Evolutionary conservation across 2,888 invertebrate species (phyloP).

Genomic region (Coenonympha arcania): DNA sequence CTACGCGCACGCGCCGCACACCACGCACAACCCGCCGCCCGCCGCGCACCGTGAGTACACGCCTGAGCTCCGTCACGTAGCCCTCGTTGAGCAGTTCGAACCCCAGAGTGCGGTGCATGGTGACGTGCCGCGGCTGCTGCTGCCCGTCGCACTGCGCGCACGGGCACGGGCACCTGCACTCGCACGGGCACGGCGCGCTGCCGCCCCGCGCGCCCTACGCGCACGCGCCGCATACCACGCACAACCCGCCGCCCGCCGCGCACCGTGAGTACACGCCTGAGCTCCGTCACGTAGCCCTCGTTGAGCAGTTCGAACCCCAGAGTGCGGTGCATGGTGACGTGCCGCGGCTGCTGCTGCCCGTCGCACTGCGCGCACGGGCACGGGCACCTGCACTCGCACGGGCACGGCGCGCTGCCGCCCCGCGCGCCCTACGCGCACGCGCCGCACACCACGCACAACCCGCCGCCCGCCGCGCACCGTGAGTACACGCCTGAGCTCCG

Average conservation of each 20-base stretch:
- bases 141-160: slow-evolving; percentile 36
- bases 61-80: too few species aligned
- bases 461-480: slow-evolving; percentile 45
- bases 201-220: slow-evolving; percentile 31
- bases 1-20: slow-evolving; percentile 27
- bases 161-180: slow-evolving; percentile 30
- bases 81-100: too few species aligned
- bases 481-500: slow-evolving; percentile 30
- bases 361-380: slow-evolving; percentile 30
- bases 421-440: slow-evolving; percentile 31
- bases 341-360: slow-evolving; percentile 54
- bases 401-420: slow-evolving; percentile 32
- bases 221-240: slow-evolving; percentile 24
- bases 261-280: slow-evolving; percentile 41
- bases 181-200: slow-evolving; percentile 32
- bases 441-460: slow-evolving; percentile 21
- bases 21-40: slow-evolving; percentile 29
- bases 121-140: slow-evolving; percentile 53
- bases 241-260: slow-evolving; percentile 36
- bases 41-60: slow-evolving; percentile 45
- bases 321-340: slow-evolving; percentile 43
- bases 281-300: too few species aligned
- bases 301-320: too few species aligned
- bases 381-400: slow-evolving; percentile 29
- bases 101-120: slow-evolving; percentile 43